Conservation (phyloP, 1,140 invertebrate species). For the Drosophila jambulina region DNA sequence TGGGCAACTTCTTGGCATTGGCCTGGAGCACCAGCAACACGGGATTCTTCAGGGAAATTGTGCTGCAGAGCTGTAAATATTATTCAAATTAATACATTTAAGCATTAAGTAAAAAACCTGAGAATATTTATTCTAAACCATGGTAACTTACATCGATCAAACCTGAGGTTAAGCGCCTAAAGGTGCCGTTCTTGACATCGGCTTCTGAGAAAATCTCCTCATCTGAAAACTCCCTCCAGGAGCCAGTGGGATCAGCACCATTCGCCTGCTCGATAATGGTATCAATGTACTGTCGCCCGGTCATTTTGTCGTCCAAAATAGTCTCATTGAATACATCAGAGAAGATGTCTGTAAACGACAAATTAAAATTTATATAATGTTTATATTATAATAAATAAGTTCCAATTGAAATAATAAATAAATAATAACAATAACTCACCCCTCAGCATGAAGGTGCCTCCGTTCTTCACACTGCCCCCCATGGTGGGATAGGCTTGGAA, state of each 20-base stretch:
- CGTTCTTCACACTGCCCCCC: constrained; percentile 79
- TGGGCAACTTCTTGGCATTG: constrained; percentile 78
- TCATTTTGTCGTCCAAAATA: constrained; percentile 64
- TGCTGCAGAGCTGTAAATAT: constrained; percentile 69
- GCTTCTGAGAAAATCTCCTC: constrained; percentile 69
- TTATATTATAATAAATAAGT: neutral
- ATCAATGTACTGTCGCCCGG: constrained; percentile 68
- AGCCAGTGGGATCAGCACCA: constrained; percentile 73
- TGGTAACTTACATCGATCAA: constrained; percentile 72
- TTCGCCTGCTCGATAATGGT: constrained; percentile 77
- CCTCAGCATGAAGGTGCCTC: constrained; percentile 76
- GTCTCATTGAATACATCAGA: constrained; percentile 78
- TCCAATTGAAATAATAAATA: no score
- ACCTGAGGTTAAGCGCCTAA: constrained; percentile 68
- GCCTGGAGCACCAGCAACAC: constrained; percentile 77
- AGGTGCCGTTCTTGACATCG: constrained; percentile 73
- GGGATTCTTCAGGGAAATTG: constrained; percentile 79
- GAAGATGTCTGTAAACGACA: constrained; percentile 63
- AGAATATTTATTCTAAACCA: neutral
- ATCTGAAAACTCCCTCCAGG: constrained; percentile 72
- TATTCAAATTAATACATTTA: neutral
- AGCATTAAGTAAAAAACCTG: neutral
- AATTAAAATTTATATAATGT: neutral
- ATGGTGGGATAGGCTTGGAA: constrained; percentile 78
- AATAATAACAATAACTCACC: constrained; percentile 45